phyloP scores from a whole-genome alignment of 2,888 invertebrate genomes.

The Deilephila elpenor region DNA sequence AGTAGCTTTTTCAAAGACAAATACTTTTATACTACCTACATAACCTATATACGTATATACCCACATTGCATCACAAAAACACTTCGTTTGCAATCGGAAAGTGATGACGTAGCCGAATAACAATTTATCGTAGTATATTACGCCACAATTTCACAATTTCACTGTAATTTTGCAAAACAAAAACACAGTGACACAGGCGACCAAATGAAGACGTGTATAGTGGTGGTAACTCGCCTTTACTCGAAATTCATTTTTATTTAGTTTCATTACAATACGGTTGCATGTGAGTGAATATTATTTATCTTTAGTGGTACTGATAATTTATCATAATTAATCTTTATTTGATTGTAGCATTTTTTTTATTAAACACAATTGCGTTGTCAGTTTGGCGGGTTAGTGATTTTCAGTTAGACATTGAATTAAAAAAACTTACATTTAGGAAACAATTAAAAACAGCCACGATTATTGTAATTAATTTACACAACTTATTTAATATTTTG shows the following conservation, averaged over 20 bases:
- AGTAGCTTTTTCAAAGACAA: not conserved
- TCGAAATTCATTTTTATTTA: not conserved
- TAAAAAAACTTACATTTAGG: constrained; percentile 5
- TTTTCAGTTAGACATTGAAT: not conserved
- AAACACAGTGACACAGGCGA: constrained; percentile 21
- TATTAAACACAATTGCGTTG: not conserved
- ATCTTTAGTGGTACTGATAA: not conserved
- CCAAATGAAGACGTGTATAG: not conserved
- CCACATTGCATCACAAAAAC: not conserved
- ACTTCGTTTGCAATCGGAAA: not conserved
- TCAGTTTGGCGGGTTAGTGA: not conserved
- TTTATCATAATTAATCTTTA: not conserved
- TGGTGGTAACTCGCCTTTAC: not conserved
- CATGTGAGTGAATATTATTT: not conserved
- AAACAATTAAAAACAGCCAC: not conserved
- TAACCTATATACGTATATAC: constrained; percentile 8
- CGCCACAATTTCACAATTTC: constrained; percentile 23
- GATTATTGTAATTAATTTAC: not conserved
- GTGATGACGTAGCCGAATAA: not conserved
- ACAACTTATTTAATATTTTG: not conserved
- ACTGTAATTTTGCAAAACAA: constrained; percentile 1
- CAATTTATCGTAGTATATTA: not conserved
- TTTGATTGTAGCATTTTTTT: not conserved
- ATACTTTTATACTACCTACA: not conserved
- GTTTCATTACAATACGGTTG: not conserved